phyloP scores from a whole-genome alignment of 1,140 invertebrate genomes.

The Mercenaria mercenaria region DNA sequence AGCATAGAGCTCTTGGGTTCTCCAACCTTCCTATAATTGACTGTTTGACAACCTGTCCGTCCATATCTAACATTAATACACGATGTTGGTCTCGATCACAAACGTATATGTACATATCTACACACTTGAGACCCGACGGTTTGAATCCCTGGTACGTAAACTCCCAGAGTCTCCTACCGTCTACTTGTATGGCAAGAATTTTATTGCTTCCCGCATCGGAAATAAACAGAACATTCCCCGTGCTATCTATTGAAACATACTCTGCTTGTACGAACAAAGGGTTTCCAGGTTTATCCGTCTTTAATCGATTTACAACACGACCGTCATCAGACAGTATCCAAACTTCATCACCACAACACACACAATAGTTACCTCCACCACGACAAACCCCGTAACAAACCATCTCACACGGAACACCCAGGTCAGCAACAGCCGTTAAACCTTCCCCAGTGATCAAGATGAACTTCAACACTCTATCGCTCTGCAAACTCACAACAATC shows the following conservation, averaged over 20 bases:
- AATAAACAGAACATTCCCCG: constrained; percentile 32
- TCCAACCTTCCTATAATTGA: constrained; percentile 52
- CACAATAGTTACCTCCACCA: constrained; percentile 44
- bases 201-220: constrained; percentile 46
- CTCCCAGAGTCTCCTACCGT: constrained; percentile 56
- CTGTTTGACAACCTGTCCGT: constrained; percentile 52
- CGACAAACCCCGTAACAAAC: constrained; percentile 53
- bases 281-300: constrained; percentile 40
- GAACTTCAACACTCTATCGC: constrained; percentile 62
- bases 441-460: constrained; percentile 36
- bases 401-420: constrained; percentile 59
- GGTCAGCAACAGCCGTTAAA: constrained; percentile 47
- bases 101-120: constrained; percentile 39
- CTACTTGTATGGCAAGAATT: constrained; percentile 48
- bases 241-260: constrained; percentile 35
- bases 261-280: constrained; percentile 51
- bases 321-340: constrained; percentile 61
- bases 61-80: constrained; percentile 46
- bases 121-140: constrained; percentile 45
- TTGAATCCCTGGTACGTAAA: constrained; percentile 58
- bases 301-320: constrained; percentile 36
- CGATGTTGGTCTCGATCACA: constrained; percentile 60
- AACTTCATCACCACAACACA: constrained; percentile 62
- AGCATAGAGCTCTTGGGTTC: constrained; percentile 48
- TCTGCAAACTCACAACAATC: constrained; percentile 63